phyloP scores from a whole-genome alignment of 2,797 vertebrate genomes.

The Lycodopsis pacificus region DNA sequence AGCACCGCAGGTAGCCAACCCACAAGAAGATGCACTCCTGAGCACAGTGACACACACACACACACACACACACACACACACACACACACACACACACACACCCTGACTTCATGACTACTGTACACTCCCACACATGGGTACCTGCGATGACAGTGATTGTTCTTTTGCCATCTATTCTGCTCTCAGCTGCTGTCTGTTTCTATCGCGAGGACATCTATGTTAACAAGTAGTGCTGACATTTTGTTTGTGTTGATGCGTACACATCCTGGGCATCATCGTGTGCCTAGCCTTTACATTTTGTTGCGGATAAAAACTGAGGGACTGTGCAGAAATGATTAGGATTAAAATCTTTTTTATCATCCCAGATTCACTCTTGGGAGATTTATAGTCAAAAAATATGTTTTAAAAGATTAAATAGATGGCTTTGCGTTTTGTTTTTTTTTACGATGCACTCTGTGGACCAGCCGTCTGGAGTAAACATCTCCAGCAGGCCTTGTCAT shows the following conservation, averaged over 20 bases:
- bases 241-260: slow-evolving; percentile 20
- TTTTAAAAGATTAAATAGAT: not conserved
- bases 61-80: too few species aligned
- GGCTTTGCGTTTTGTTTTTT: not conserved
- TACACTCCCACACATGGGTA: slow-evolving; percentile 30
- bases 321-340: not conserved
- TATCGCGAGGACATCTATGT: slow-evolving; percentile 30
- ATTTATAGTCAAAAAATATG: not conserved
- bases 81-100: slow-evolving; percentile 21
- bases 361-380: not conserved
- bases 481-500: not conserved
- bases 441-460: not conserved
- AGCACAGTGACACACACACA: slow-evolving; percentile 1
- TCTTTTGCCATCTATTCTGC: slow-evolving; percentile 41
- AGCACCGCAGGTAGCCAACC: slow-evolving; percentile 48
- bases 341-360: not conserved
- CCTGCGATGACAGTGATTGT: slow-evolving; percentile 46
- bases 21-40: slow-evolving; percentile 28
- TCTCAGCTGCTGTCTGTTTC: slow-evolving; percentile 25
- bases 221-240: slow-evolving; percentile 47
- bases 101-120: slow-evolving; percentile 27
- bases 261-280: not conserved
- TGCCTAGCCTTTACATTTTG: not conserved
- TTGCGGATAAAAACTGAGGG: not conserved
- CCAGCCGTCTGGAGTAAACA: not conserved